Evolutionary conservation across 1,140 invertebrate genomes (phyloP).

Genomic region (Habropoda laboriosa): DNA sequence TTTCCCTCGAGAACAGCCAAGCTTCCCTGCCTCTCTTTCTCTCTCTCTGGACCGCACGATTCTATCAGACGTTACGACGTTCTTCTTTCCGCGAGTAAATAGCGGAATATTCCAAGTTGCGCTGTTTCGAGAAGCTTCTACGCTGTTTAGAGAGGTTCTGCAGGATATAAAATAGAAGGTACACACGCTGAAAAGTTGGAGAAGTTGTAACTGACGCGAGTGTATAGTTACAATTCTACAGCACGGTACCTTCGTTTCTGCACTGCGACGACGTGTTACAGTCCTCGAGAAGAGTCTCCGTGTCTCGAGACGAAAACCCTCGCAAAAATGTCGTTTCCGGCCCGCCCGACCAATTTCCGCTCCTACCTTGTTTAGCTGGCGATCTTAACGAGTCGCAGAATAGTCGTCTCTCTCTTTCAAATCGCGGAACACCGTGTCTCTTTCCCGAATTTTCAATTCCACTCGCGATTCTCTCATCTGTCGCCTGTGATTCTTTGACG

Average conservation of each 20-base stretch:
- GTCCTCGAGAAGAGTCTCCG: not conserved
- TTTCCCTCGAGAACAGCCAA: too few relatives aligned
- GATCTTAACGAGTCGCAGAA: slow-evolving; percentile 36
- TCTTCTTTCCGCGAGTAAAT: too few relatives aligned
- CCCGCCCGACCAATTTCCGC: slow-evolving; percentile 30
- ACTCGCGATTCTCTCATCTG: not conserved
- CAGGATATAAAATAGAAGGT: too few relatives aligned
- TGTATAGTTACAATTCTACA: too few relatives aligned
- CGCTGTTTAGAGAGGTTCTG: too few relatives aligned
- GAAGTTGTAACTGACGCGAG: not conserved
- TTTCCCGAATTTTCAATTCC: slow-evolving; percentile 5
- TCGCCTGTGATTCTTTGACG: not conserved
- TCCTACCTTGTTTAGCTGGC: not conserved
- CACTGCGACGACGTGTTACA: not conserved
- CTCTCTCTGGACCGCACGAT: too few relatives aligned
- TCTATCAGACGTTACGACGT: not conserved
- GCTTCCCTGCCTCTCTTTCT: too few relatives aligned
- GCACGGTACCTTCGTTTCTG: too few relatives aligned
- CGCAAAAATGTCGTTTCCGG: slow-evolving; percentile 29
- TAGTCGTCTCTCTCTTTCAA: too few relatives aligned
- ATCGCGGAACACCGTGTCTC: too few relatives aligned
- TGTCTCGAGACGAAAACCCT: not conserved
- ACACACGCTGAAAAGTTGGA: not conserved
- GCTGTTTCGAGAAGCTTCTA: too few relatives aligned
- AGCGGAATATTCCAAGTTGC: too few relatives aligned